Conservation (phyloP, 2,888 invertebrate genomes). For the Pristionchus entomophagus region DNA sequence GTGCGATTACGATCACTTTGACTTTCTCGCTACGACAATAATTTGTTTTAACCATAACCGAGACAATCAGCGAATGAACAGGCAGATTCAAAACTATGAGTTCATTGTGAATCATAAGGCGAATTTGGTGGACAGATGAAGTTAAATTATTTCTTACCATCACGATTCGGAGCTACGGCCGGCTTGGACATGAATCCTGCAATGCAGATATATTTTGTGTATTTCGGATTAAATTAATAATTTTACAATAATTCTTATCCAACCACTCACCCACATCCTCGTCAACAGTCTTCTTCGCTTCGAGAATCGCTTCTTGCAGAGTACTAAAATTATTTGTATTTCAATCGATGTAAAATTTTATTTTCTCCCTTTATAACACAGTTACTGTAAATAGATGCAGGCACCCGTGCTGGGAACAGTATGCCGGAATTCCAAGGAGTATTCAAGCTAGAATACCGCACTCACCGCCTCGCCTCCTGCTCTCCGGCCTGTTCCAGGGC, state of each 20-base stretch:
- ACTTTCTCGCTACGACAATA: too few species aligned
- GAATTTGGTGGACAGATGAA: too few species aligned
- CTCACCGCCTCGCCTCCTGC: neutral
- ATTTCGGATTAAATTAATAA: neutral
- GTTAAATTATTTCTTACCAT: neutral
- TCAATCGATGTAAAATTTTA: neutral
- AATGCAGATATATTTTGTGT: neutral
- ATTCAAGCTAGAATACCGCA: too few species aligned
- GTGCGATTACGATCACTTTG: too few species aligned
- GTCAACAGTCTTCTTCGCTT: constrained; percentile 35
- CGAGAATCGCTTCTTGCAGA: constrained; percentile 12
- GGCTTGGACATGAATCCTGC: constrained; percentile 36
- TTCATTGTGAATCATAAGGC: too few species aligned
- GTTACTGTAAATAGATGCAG: too few species aligned
- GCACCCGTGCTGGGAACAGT: too few species aligned
- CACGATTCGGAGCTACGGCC: neutral
- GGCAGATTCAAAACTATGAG: too few species aligned
- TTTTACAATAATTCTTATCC: neutral
- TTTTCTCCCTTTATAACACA: neutral
- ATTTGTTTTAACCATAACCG: too few species aligned
- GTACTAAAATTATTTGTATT: constrained; percentile 4
- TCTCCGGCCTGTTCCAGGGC: neutral
- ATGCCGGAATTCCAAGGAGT: too few species aligned
- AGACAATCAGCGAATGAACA: too few species aligned
- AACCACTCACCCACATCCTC: constrained; percentile 4